phyloP scores from a whole-genome alignment of 2,888 invertebrate species.

The Psylliodes chrysocephalus region DNA sequence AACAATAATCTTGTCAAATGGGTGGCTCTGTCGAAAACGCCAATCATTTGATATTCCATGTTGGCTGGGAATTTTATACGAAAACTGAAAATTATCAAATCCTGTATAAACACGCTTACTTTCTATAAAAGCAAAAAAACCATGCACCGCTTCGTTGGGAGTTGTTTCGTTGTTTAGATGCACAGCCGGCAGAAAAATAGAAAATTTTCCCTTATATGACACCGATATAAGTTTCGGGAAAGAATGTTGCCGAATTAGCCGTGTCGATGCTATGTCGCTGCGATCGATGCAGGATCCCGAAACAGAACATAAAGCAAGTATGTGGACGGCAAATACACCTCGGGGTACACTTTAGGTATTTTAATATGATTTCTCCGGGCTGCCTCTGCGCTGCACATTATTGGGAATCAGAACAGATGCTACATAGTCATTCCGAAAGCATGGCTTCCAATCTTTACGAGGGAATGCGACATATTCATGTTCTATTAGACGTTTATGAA shows the following conservation, averaged over 20 bases:
- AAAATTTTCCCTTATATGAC: conserved; percentile 8
- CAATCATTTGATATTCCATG: too few relatives aligned
- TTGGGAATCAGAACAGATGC: conserved; percentile 64
- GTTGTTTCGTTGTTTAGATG: neutral
- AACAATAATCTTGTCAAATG: too few relatives aligned
- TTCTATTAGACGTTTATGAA: too few relatives aligned
- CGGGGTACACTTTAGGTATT: conserved; percentile 61
- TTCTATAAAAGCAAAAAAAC: too few relatives aligned
- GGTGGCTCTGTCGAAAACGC: too few relatives aligned
- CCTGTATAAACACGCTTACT: too few relatives aligned
- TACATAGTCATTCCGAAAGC: conserved; percentile 57
- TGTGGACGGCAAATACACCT: conserved; percentile 62
- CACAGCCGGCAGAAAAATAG: neutral
- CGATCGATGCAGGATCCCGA: conserved; percentile 43
- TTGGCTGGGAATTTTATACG: too few relatives aligned
- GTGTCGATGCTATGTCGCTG: conserved; percentile 26
- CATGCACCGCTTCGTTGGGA: too few relatives aligned
- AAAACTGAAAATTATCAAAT: too few relatives aligned
- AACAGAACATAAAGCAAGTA: conserved; percentile 59
- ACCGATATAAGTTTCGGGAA: conserved; percentile 25
- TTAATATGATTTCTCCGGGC: conserved; percentile 62
- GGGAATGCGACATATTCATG: too few relatives aligned
- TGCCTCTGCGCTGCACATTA: conserved; percentile 60
- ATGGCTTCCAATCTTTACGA: conserved; percentile 12
- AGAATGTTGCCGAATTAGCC: conserved; percentile 40